These are phyloP conservation scores for Cacoxenus indagator DNA, from an alignment of 2,888 invertebrate genomes.

Conservation along the genomic window DNA sequence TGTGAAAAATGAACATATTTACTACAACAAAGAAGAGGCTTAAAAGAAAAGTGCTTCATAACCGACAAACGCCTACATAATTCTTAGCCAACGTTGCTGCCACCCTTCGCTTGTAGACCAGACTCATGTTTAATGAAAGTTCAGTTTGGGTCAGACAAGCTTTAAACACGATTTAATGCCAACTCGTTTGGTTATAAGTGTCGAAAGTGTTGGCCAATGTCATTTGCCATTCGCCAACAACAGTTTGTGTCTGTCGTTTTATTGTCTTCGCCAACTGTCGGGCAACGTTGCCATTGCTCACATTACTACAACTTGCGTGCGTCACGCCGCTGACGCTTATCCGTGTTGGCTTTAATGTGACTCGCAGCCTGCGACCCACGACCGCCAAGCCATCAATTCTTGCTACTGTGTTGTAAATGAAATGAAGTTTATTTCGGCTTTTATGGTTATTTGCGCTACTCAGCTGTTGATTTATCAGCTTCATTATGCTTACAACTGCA, in stretches of 20 bases:
- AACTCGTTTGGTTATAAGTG: not conserved
- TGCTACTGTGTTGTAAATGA: not conserved
- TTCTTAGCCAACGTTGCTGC: not conserved
- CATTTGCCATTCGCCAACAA: not conserved
- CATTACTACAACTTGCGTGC: no score
- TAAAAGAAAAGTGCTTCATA: not conserved
- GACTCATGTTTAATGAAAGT: no score
- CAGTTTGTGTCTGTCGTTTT: not conserved
- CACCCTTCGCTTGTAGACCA: not conserved
- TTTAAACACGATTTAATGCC: not conserved
- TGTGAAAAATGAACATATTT: slow-evolving; percentile 2
- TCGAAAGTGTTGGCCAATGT: not conserved
- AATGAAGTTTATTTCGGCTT: slow-evolving; percentile 20
- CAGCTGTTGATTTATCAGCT: slow-evolving; percentile 17
- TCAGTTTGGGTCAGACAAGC: not conserved
- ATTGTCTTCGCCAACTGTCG: not conserved
- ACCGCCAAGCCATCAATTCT: not conserved
- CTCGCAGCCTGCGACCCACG: not conserved
- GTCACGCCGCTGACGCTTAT: not conserved
- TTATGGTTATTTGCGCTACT: slow-evolving; percentile 15
- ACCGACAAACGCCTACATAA: not conserved
- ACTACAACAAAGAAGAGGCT: not conserved
- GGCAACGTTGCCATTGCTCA: not conserved
- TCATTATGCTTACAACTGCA: slow-evolving; percentile 15
- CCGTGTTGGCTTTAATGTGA: not conserved